Percentiles rank a stretch among this genome's conserved stretches.
Evolutionary conservation across 2,888 invertebrate genomes (phyloP).

Genomic region (Timema cristinae): DNA sequence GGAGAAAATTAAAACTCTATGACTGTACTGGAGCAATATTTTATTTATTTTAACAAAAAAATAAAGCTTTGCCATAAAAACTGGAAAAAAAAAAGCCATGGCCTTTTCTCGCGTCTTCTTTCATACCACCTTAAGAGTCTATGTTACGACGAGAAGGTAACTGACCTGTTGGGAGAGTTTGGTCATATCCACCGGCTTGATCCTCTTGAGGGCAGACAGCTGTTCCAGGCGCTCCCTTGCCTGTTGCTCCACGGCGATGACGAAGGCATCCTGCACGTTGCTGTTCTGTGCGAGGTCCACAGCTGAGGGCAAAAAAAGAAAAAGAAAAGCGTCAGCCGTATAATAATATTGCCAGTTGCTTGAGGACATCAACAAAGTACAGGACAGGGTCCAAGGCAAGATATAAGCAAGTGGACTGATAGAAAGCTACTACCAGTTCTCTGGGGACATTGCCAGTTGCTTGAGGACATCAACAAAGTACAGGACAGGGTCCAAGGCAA

Average conservation of each 20-base stretch:
- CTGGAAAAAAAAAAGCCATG: too few relatives aligned
- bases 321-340: slow-evolving; percentile 42
- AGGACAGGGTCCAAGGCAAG: background rate
- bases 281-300: slow-evolving; percentile 75
- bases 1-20: too few relatives aligned
- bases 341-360: slow-evolving; percentile 24
- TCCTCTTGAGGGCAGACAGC: slow-evolving; percentile 85
- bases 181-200: slow-evolving; percentile 91
- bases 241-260: slow-evolving; percentile 96
- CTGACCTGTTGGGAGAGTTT: slow-evolving; percentile 80
- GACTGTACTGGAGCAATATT: too few relatives aligned
- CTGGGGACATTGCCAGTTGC: too few relatives aligned
- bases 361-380: background rate
- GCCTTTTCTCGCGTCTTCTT: too few relatives aligned
- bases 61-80: too few relatives aligned
- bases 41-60: too few relatives aligned
- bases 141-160: background rate
- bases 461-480: too few relatives aligned
- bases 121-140: too few relatives aligned
- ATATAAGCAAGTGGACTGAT: too few relatives aligned
- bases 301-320: slow-evolving; percentile 51
- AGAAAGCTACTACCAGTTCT: too few relatives aligned
- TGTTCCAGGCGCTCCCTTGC: slow-evolving; percentile 80
- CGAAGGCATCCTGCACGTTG: slow-evolving; percentile 94
- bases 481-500: too few relatives aligned